Conservation (phyloP, 2,113 vertebrate species). For the Nothocercus julius region DNA sequence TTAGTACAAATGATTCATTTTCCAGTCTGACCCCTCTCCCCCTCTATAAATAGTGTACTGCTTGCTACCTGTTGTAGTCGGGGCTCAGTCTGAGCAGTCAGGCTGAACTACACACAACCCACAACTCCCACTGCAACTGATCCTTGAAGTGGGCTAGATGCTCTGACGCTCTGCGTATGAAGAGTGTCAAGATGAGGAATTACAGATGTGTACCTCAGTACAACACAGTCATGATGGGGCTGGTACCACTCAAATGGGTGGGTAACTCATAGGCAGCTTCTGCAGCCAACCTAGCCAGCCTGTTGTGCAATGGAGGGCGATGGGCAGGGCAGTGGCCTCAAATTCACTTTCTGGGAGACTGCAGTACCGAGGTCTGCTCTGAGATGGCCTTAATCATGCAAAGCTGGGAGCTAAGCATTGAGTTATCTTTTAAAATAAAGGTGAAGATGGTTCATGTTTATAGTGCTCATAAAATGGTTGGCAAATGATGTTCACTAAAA, state of each 20-base stretch:
- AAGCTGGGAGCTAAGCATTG: not conserved
- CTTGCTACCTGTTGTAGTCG: not conserved
- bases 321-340: not conserved
- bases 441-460: not conserved
- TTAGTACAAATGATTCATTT: not conserved
- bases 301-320: not conserved
- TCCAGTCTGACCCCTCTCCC: not conserved
- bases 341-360: not conserved
- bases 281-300: not conserved
- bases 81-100: not conserved
- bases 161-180: not conserved
- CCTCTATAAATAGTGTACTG: not conserved
- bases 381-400: not conserved
- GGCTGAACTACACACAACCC: not conserved
- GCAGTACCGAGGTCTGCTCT: not conserved
- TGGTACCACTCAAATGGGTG: not conserved
- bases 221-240: not conserved
- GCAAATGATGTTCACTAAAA: not conserved
- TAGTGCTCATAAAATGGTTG: not conserved
- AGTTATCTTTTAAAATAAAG: not conserved
- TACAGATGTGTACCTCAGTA: not conserved
- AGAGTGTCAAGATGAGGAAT: not conserved
- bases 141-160: not conserved
- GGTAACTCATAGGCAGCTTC: not conserved
- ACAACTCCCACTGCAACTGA: rapidly evolving